Evolutionary conservation across 2,113 vertebrate species (phyloP).

Genomic region (Cyphomyrus plagiostoma): DNA sequence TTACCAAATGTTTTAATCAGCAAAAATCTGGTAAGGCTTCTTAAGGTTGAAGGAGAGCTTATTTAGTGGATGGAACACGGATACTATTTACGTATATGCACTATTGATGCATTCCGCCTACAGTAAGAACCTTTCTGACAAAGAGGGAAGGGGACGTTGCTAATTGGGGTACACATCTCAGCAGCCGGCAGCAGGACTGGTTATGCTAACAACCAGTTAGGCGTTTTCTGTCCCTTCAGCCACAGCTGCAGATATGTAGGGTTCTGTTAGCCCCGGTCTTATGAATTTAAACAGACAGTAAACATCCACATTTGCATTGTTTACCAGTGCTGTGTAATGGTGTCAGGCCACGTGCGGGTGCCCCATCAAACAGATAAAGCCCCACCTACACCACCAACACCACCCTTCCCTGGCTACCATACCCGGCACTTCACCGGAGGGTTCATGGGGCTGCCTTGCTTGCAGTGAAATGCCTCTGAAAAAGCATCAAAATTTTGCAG

Average conservation of each 20-base stretch:
- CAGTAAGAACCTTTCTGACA: neutral
- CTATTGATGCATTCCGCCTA: neutral
- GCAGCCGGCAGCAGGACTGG: neutral
- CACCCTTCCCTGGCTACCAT: constrained; percentile 65
- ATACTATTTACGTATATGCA: constrained; percentile 20
- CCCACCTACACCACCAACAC: neutral
- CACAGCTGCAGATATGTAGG: neutral
- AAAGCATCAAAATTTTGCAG: constrained; percentile 91
- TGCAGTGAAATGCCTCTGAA: constrained; percentile 80
- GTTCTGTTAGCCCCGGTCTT: neutral
- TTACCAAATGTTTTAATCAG: constrained; percentile 18
- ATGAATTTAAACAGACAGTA: neutral
- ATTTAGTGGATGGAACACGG: constrained; percentile 32
- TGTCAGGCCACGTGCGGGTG: constrained; percentile 29
- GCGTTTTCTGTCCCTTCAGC: neutral
- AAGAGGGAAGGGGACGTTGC: neutral
- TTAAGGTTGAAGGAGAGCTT: constrained; percentile 21
- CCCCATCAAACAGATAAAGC: constrained; percentile 28
- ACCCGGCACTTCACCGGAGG: constrained; percentile 78
- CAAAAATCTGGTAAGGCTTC: constrained; percentile 27
- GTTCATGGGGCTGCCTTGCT: constrained; percentile 74
- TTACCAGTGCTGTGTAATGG: constrained; percentile 12
- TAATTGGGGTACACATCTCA: neutral
- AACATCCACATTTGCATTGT: neutral
- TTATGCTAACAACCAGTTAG: neutral